phyloP scores from a whole-genome alignment of 2,113 vertebrate species.

The Nanger granti region DNA sequence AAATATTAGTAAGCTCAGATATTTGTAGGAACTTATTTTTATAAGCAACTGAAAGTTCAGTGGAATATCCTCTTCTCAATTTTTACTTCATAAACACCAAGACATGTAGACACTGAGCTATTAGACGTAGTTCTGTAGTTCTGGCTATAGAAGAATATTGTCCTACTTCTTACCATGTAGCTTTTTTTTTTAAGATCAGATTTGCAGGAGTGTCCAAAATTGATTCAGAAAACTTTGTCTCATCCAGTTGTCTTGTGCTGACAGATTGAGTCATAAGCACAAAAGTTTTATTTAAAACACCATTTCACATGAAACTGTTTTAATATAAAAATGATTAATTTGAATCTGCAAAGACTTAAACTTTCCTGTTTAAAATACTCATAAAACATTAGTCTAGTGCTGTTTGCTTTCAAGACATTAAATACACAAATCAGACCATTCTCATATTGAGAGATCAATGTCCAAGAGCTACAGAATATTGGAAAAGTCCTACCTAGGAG shows the following conservation, averaged over 20 bases:
- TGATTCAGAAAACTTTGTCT: not conserved
- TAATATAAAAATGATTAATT: not conserved
- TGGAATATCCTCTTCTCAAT: not conserved
- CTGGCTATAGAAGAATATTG: not conserved
- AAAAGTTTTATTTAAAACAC: not conserved
- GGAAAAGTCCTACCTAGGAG: not conserved
- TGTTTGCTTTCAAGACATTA: not conserved
- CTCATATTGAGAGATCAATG: not conserved
- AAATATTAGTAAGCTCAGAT: not conserved
- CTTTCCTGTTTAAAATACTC: not conserved
- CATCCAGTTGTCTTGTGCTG: not conserved
- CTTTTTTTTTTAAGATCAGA: not conserved
- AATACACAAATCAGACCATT: not conserved
- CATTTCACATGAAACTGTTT: conserved; percentile 1
- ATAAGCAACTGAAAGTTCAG: not conserved
- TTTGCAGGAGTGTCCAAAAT: not conserved
- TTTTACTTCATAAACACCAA: not conserved
- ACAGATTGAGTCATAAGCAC: not conserved
- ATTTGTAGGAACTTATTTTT: not conserved
- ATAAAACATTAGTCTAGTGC: not conserved
- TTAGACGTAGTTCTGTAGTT: not conserved
- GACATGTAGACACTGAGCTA: not conserved
- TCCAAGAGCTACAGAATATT: not conserved
- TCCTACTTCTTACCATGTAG: not conserved
- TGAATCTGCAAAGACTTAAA: not conserved